Base-by-base conservation (phyloP, 2,888 invertebrate species). In the Cantharis rustica region DNA sequence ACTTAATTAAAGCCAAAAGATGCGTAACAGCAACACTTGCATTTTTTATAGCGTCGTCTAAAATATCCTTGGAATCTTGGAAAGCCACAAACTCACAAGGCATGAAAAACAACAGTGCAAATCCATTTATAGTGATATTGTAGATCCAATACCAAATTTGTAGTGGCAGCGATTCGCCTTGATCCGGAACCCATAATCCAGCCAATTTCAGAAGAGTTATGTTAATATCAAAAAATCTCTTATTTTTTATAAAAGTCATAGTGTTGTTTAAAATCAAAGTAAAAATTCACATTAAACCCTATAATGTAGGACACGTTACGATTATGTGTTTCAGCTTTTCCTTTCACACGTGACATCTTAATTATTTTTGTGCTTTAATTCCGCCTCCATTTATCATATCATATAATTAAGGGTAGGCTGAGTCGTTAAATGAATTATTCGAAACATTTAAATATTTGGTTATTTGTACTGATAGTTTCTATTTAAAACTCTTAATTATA, bases 11-110 rank as follows among this genome's bases (percentile, higher is more conserved):
- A 2, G 80, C 79, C 16, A 83, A 68, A 16, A 82, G 68, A 73
- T 83, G 83, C 0, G 82, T 82, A 31, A 81, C 68, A 9, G 81
- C 80, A 17, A 83, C 81, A 69, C 82, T 83, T 17, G 82, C 77
- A 73, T 83, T 83, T 75, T 81, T 81, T 68, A 82, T 82, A 10
- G 82, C 75, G 26, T 80, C 81, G 20, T 80, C 79, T 10, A 83
- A 68, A 15, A 79, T 75, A 16, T 71, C 63, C 16, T 72, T 75
- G 11, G 80, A 78, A 66, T 75, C 68, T 72, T 73, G 71, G 61
- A 80, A 70, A 1, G 79, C 75, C 3, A 82, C 66, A 73, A 82
- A 79, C 73, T 82, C 80, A 1, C 79, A 79, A 16, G 82, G 77
- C 17, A 82, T 82, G 47, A 81, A 82, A 68, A 80, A 75, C 10